Percentiles rank a stretch among this genome's conserved stretches.
phyloP scores from a whole-genome alignment of 2,113 vertebrate species.

The Symphodus melops region DNA sequence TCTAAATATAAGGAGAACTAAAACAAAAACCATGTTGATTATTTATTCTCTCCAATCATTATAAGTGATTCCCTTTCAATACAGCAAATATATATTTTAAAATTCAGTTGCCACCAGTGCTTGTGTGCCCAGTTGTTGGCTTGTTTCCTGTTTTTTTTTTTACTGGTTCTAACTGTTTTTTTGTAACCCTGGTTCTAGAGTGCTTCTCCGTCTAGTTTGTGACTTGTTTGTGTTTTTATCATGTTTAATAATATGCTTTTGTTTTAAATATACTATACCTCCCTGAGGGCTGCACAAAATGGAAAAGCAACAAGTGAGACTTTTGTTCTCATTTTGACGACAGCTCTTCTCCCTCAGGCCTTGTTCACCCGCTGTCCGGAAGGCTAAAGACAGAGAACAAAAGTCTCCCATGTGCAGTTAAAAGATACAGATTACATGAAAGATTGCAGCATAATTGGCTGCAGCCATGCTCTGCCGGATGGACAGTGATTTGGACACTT shows the following conservation, averaged over 20 bases:
- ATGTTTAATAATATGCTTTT: background rate
- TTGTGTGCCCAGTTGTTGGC: no score
- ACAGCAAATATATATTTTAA: no score
- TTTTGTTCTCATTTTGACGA: slow-evolving; percentile 27
- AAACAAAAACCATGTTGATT: background rate
- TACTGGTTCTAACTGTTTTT: no score
- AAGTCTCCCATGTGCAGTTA: slow-evolving; percentile 17
- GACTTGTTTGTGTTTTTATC: background rate
- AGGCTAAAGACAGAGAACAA: slow-evolving; percentile 24
- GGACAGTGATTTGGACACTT: slow-evolving; percentile 15
- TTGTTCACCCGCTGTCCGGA: background rate
- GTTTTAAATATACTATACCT: background rate
- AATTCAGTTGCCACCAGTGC: no score
- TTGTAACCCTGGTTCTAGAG: no score
- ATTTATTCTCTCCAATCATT: background rate
- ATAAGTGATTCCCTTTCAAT: background rate
- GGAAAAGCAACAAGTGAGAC: slow-evolving; percentile 1
- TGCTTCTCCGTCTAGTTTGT: background rate
- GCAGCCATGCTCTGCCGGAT: slow-evolving; percentile 17
- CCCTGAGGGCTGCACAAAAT: background rate
- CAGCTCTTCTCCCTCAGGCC: background rate
- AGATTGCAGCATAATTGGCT: slow-evolving; percentile 39
- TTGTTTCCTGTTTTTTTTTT: no score
- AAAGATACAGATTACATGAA: slow-evolving; percentile 43
- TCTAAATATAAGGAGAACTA: background rate